A percentile compares a stretch with the other conserved stretches of the same genome.
Conservation (phyloP, 2,113 vertebrate species). For the Galemys pyrenaicus region DNA sequence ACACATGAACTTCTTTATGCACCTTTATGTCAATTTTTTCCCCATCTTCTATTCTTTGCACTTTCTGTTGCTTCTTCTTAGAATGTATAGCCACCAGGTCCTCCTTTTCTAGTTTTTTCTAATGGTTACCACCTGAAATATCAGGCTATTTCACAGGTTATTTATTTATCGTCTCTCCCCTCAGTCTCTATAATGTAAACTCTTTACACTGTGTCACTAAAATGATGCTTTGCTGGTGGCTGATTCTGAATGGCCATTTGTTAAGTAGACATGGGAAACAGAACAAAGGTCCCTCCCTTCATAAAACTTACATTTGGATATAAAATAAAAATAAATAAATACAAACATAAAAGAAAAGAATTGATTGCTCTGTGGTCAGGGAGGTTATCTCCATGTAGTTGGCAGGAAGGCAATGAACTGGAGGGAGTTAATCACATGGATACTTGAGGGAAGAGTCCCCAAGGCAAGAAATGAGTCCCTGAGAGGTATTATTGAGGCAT, state of each 20-base stretch:
- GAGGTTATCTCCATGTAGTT: not conserved
- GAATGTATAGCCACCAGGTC: not conserved
- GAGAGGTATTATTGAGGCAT: not conserved
- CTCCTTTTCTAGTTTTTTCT: not conserved
- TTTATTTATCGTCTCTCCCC: not conserved
- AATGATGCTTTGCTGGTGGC: no score
- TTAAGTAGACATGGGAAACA: not conserved
- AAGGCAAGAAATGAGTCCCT: not conserved
- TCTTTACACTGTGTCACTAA: no score
- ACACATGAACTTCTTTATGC: no score
- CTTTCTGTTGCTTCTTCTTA: no score
- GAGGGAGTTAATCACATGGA: not conserved
- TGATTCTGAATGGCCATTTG: not conserved
- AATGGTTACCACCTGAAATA: not conserved
- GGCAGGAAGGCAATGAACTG: not conserved
- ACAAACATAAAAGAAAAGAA: not conserved
- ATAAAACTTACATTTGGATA: slow-evolving; percentile 8
- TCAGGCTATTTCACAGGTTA: not conserved
- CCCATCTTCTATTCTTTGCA: no score
- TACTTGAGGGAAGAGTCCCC: not conserved
- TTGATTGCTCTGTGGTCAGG: not conserved
- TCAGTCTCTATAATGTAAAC: not conserved
- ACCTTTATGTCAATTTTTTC: no score
- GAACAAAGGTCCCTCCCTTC: not conserved
- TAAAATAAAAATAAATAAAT: not conserved